Percentiles rank a stretch among this genome's conserved stretches.
Evolutionary conservation across 1,140 invertebrate species (phyloP).

Genomic region (Thalassaphorura encarpata): DNA sequence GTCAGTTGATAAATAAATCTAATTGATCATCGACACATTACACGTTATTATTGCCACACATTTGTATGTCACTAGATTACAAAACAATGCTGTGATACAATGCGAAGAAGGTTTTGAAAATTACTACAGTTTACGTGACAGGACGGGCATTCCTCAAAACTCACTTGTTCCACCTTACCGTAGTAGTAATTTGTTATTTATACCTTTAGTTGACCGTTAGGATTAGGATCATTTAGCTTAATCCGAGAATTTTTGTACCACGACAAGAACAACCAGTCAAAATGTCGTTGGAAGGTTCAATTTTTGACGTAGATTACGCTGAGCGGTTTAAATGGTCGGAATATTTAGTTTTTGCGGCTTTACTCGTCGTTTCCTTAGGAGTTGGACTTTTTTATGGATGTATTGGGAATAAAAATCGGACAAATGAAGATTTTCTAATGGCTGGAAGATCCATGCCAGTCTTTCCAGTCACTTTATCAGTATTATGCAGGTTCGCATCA

Average conservation of each 20-base stretch:
- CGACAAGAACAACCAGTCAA: too few species aligned
- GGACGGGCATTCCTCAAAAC: too few species aligned
- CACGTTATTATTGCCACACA: too few species aligned
- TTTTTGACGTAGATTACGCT: neutral
- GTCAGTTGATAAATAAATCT: too few species aligned
- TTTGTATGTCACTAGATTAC: too few species aligned
- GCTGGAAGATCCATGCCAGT: constrained; percentile 64
- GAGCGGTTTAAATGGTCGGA: constrained; percentile 6
- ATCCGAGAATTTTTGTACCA: neutral
- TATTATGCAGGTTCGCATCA: constrained; percentile 46
- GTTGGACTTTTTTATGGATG: constrained; percentile 74
- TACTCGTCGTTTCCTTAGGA: constrained; percentile 59
- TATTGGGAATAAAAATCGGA: constrained; percentile 60
- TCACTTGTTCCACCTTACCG: too few species aligned
- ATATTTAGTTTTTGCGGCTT: constrained; percentile 8
- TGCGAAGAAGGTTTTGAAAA: too few species aligned
- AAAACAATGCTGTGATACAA: too few species aligned
- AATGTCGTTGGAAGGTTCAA: neutral
- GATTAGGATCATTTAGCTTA: neutral
- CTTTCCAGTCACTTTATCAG: constrained; percentile 63
- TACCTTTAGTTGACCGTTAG: too few species aligned
- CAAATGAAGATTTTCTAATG: constrained; percentile 62
- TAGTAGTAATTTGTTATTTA: neutral
- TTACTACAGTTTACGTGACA: too few species aligned
- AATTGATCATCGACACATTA: too few species aligned